phyloP scores from a whole-genome alignment of 2,888 invertebrate species.

The Cremastinae sp. region DNA sequence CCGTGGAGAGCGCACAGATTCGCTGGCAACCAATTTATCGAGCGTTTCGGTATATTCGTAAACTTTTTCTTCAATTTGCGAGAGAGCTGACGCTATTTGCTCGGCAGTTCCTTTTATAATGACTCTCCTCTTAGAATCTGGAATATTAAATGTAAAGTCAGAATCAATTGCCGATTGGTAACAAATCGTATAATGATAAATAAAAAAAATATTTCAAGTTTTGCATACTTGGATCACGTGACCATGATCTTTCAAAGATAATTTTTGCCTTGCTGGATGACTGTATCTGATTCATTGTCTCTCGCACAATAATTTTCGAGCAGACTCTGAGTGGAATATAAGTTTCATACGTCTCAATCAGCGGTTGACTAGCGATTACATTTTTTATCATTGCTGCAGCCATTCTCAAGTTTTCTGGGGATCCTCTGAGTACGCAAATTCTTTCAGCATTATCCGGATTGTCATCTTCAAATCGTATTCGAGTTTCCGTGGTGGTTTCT shows the following conservation, averaged over 20 bases:
- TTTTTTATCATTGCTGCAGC: conserved; percentile 88
- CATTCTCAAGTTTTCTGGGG: conserved; percentile 84
- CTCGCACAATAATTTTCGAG: conserved; percentile 89
- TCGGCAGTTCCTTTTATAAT: conserved; percentile 85
- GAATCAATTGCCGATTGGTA: not conserved
- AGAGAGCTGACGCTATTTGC: conserved; percentile 88
- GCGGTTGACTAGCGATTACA: conserved; percentile 86
- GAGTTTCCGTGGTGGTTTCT: conserved; percentile 87
- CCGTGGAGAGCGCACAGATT: conserved; percentile 64
- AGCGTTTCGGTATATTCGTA: conserved; percentile 74
- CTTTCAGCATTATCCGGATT: conserved; percentile 81
- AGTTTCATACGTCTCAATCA: conserved; percentile 85
- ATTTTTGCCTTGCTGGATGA: conserved; percentile 88
- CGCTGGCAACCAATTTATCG: conserved; percentile 63
- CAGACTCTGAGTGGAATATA: conserved; percentile 85
- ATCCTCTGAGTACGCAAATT: conserved; percentile 87
- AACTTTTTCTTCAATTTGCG: conserved; percentile 87
- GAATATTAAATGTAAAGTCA: conserved; percentile 49
- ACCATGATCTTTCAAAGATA: conserved; percentile 80
- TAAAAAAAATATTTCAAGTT: not conserved
- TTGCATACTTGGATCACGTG: conserved; percentile 63
- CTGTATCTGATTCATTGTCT: conserved; percentile 86
- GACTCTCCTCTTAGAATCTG: conserved; percentile 73
- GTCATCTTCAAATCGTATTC: conserved; percentile 82
- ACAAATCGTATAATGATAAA: not conserved